Evolutionary conservation across 2,797 vertebrate genomes (phyloP).

Genomic region (Epinephelus coioides): DNA sequence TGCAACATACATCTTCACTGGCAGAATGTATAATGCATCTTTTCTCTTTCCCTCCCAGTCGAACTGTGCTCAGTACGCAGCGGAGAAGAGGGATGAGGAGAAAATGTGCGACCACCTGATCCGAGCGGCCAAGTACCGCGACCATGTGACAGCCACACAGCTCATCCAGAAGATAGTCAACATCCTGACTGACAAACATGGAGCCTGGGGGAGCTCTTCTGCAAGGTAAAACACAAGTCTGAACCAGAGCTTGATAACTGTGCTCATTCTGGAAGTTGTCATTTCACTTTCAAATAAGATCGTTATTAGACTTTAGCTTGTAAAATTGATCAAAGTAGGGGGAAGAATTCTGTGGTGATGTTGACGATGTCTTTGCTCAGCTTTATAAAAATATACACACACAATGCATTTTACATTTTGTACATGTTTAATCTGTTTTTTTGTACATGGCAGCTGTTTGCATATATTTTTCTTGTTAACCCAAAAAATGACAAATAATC

Average conservation of each 20-base stretch:
- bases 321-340: background rate
- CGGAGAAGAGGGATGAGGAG: slow-evolving; percentile 97
- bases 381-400: background rate
- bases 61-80: slow-evolving; percentile 94
- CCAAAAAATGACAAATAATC: background rate
- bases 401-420: background rate
- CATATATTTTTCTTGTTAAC: background rate
- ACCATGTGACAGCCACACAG: slow-evolving; percentile 96
- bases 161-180: slow-evolving; percentile 98
- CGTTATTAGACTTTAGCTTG: background rate
- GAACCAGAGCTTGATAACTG: background rate
- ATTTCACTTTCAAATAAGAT: background rate
- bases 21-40: slow-evolving; percentile 2
- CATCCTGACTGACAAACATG: slow-evolving; percentile 97
- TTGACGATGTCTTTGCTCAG: background rate
- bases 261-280: background rate
- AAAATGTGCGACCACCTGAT: slow-evolving; percentile 99
- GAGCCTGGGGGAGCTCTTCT: slow-evolving; percentile 94
- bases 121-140: slow-evolving; percentile 95
- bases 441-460: background rate
- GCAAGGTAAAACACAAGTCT: slow-evolving; percentile 86
- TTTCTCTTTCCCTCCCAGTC: slow-evolving; percentile 84
- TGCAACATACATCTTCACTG: background rate
- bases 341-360: background rate
- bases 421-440: background rate